Conservation (phyloP, 2,888 invertebrate species). For the Gerris lacustris region DNA sequence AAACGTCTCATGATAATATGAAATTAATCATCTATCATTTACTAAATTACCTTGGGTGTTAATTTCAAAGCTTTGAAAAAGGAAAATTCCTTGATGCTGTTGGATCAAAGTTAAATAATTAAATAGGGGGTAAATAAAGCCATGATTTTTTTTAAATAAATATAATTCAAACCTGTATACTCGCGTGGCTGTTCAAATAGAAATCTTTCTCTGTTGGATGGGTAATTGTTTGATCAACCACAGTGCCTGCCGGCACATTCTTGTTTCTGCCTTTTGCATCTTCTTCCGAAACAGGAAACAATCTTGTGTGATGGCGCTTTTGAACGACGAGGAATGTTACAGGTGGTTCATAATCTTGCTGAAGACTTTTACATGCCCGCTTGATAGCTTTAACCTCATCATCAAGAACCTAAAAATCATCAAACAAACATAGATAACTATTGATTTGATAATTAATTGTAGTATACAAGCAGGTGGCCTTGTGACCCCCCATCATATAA, state of each 20-base stretch:
- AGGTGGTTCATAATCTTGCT: constrained; percentile 52
- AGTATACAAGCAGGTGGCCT: neutral
- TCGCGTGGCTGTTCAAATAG: constrained; percentile 59
- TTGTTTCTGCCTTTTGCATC: constrained; percentile 37
- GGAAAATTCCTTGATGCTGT: no score
- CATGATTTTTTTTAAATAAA: neutral
- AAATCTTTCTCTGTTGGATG: constrained; percentile 81
- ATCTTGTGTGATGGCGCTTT: constrained; percentile 88
- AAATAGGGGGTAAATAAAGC: no score
- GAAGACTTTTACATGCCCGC: constrained; percentile 50
- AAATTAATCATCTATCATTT: no score
- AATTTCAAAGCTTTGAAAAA: no score
- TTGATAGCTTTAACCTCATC: constrained; percentile 56
- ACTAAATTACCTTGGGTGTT: no score
- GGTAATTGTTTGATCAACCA: constrained; percentile 72
- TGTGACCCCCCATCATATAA: no score
- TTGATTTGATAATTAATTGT: neutral
- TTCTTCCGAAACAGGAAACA: constrained; percentile 38
- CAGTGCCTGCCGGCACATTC: constrained; percentile 76
- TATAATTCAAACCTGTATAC: constrained; percentile 36
- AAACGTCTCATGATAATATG: no score
- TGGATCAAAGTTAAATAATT: no score
- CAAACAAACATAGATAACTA: neutral
- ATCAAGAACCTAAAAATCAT: constrained; percentile 44
- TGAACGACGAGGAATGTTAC: constrained; percentile 89